phyloP scores from a whole-genome alignment of 2,113 vertebrate genomes.

The Macaca nemestrina region DNA sequence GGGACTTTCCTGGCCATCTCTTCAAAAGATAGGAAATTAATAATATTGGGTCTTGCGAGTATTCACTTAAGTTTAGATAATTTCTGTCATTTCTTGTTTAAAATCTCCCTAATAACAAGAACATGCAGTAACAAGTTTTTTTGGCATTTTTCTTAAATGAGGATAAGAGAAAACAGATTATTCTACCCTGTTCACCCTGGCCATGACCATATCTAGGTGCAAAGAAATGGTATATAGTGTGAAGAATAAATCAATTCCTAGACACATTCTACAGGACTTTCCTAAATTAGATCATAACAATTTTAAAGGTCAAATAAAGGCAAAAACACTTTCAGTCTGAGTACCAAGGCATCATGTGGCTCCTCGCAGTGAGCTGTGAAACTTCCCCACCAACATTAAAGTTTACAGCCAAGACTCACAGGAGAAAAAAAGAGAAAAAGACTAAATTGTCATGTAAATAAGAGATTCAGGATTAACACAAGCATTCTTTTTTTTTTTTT shows the following conservation, averaged over 20 bases:
- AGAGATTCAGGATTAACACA: not conserved
- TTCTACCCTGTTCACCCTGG: not conserved
- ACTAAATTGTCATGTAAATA: not conserved
- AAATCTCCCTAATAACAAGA: slow-evolving; percentile 43
- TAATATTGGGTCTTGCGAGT: not conserved
- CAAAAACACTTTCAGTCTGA: slow-evolving; percentile 66
- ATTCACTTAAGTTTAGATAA: slow-evolving; percentile 18
- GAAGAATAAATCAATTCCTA: slow-evolving; percentile 50
- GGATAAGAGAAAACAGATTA: not conserved
- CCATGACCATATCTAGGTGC: not conserved
- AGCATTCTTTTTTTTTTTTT: not conserved
- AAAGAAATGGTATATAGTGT: not conserved
- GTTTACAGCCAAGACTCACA: not conserved
- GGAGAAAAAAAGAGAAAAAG: not conserved
- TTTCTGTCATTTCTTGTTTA: not conserved
- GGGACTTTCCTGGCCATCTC: slow-evolving; percentile 45
- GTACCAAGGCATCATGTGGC: not conserved
- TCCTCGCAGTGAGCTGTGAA: slow-evolving; percentile 14
- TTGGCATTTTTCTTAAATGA: not conserved
- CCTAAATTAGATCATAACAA: slow-evolving; percentile 60
- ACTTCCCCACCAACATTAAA: slow-evolving; percentile 15
- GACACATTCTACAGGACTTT: slow-evolving; percentile 62
- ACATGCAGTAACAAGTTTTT: not conserved
- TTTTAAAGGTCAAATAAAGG: slow-evolving; percentile 65
- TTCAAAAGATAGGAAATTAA: not conserved